A percentile compares a stretch with the other conserved stretches of the same genome.
phyloP scores from a whole-genome alignment of 1,140 invertebrate species.

The Leptinotarsa lineolata region DNA sequence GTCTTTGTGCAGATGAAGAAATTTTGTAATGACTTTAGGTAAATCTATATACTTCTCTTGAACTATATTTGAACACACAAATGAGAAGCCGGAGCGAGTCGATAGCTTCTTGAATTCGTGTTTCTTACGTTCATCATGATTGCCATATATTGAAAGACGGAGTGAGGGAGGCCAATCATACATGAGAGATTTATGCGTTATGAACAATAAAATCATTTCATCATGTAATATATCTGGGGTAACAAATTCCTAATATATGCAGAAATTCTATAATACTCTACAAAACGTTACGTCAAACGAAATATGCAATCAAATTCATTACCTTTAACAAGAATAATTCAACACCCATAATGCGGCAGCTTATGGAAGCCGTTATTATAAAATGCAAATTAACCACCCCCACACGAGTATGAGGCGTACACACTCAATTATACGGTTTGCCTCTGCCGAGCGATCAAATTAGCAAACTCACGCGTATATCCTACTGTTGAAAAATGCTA shows the following conservation, averaged over 20 bases:
- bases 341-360: conserved; percentile 2
- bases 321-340: neutral
- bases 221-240: no score
- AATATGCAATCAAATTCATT: neutral
- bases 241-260: neutral
- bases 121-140: no score
- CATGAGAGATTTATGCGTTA: no score
- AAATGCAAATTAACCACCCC: conserved; percentile 5
- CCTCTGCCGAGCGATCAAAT: conserved; percentile 1
- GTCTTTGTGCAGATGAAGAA: no score
- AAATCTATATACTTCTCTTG: no score
- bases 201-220: no score
- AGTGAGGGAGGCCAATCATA: no score
- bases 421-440: neutral
- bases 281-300: neutral
- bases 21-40: no score
- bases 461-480: neutral
- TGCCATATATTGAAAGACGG: no score
- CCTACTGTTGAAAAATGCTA: neutral
- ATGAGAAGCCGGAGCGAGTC: no score
- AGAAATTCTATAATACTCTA: neutral
- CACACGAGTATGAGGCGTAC: neutral
- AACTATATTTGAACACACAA: no score
- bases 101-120: no score
- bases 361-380: conserved; percentile 6